Conservation (phyloP, 2,113 vertebrate genomes). For the Pachypanchax playfairii region DNA sequence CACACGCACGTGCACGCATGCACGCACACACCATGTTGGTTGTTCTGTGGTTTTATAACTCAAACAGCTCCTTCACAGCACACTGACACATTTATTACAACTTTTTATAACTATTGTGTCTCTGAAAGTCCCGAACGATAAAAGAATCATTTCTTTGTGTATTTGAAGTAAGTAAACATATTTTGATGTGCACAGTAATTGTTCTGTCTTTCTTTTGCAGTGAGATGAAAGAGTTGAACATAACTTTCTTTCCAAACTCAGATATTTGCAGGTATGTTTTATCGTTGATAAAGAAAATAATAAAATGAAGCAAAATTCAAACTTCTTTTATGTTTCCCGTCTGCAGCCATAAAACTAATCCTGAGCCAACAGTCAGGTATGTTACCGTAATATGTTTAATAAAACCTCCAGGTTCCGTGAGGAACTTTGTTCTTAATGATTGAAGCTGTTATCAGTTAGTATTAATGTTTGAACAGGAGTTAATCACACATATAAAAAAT, state of each 20-base stretch:
- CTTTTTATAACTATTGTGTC: too few relatives aligned
- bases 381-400: too few relatives aligned
- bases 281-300: constrained; percentile 1
- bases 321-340: neutral
- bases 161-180: neutral
- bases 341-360: constrained; percentile 27
- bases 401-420: constrained; percentile 9
- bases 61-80: too few relatives aligned
- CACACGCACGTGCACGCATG: neutral
- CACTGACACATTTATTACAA: too few relatives aligned
- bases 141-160: too few relatives aligned
- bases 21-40: neutral
- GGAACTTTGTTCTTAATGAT: constrained; percentile 14
- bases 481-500: neutral
- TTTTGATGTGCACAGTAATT: neutral
- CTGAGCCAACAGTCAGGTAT: constrained; percentile 57
- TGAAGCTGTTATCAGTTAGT: too few relatives aligned
- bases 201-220: constrained; percentile 41
- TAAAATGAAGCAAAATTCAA: constrained; percentile 5
- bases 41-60: too few relatives aligned
- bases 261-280: constrained; percentile 54
- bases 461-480: neutral
- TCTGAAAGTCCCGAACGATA: too few relatives aligned
- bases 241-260: constrained; percentile 54
- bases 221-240: constrained; percentile 59